Evolutionary conservation across 2,888 invertebrate genomes (phyloP).

Genomic region (Penaeus monodon): DNA sequence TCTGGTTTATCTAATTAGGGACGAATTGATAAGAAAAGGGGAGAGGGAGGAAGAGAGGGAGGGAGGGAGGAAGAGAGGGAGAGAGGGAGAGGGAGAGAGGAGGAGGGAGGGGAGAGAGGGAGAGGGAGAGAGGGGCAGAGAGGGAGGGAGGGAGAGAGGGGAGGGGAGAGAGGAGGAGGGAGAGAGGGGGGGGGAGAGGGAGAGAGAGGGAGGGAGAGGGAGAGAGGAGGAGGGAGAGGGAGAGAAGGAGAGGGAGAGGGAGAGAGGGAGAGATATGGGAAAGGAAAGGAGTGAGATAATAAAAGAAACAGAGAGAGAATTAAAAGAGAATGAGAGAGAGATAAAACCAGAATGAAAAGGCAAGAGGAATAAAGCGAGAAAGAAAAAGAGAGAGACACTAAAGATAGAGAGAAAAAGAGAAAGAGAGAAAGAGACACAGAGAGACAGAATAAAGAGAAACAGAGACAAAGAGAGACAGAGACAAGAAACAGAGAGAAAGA

Average conservation of each 20-base stretch:
- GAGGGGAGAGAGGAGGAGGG: background rate
- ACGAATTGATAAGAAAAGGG: too few species aligned
- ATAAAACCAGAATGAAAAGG: background rate
- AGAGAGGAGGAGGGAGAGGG: background rate
- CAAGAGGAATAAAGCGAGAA: background rate
- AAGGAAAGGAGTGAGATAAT: background rate
- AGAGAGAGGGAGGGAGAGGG: background rate
- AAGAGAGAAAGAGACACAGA: background rate
- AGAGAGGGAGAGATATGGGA: too few species aligned
- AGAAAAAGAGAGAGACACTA: background rate
- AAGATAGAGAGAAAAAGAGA: background rate
- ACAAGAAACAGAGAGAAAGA: background rate
- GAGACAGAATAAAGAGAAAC: slow-evolving; percentile 15
- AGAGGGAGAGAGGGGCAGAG: background rate
- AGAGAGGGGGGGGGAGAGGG: background rate
- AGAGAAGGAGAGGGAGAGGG: background rate
- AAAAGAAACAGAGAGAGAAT: background rate
- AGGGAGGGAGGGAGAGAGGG: too few species aligned
- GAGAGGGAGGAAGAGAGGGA: background rate
- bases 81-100: too few species aligned
- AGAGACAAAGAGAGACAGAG: background rate
- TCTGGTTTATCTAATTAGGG: too few species aligned
- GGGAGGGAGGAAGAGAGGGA: background rate
- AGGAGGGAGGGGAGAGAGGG: background rate
- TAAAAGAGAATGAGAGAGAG: background rate